Evolutionary conservation across 53 echinoderm and acorn worm species (phyloP).

Genomic region (Mesocentrotus franciscanus): DNA sequence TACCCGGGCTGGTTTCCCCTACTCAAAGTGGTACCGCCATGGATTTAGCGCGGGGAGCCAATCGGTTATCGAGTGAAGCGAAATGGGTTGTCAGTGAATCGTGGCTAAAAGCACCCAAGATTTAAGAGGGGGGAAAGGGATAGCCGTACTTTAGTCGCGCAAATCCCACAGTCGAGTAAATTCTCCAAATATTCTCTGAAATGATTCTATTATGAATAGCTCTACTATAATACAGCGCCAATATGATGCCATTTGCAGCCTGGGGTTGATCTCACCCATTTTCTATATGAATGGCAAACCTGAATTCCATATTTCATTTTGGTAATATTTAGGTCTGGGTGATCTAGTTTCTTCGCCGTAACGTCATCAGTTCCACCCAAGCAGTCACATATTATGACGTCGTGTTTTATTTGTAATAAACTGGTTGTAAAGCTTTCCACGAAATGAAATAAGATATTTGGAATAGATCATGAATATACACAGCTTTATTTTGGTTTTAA

Average conservation of each 20-base stretch:
- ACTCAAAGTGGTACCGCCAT: constrained; percentile 48
- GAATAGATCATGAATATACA: background rate
- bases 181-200: background rate
- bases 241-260: constrained; percentile 5
- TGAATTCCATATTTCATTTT: constrained; percentile 27
- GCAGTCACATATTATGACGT: background rate
- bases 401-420: background rate
- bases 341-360: constrained; percentile 12
- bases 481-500: background rate
- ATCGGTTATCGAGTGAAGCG: constrained; percentile 36
- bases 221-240: background rate
- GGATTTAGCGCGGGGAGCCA: constrained; percentile 8
- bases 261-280: background rate
- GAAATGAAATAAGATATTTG: background rate
- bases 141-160: constrained; percentile 32
- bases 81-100: constrained; percentile 37
- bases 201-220: constrained; percentile 41
- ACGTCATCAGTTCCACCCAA: constrained; percentile 4
- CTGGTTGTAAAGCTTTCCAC: background rate
- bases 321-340: constrained; percentile 30
- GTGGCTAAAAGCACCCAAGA: constrained; percentile 36
- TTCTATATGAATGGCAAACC: background rate
- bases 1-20: background rate
- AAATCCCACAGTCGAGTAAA: constrained; percentile 11
- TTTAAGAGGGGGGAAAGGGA: constrained; percentile 5